Base-by-base conservation (phyloP, 2,797 vertebrate species). In the Parotocinclus haroldoi region DNA sequence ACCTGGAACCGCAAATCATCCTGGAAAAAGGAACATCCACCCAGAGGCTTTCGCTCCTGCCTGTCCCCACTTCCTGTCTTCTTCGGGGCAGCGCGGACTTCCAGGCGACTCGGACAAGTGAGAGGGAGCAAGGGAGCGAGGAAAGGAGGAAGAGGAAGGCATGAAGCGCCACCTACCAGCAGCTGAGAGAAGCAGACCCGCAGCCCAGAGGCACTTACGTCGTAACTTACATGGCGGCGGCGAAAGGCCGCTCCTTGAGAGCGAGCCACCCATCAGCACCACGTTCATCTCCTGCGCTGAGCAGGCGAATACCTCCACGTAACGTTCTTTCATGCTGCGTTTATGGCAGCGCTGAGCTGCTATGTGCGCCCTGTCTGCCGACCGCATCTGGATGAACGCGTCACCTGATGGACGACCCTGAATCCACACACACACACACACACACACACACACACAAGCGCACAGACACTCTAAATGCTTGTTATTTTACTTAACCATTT, bases 221-320 rank as follows among this genome's bases (percentile, higher is more conserved):
- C 95, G 95, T 89, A 95, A 94, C 93, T 97, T 98, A 96, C 95
- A 98, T 93, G 96, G 96, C 73, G 96, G 96, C 68, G 96, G 95
- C 86, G 94, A 98, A 83, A 99, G 92, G 91, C 96, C 96, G 85
- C 95, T 96, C 91, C 95, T 93, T 85, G 89, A 93, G 89, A 99
- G 91, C 73, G 94, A 92, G 83, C 95, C 95, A 87, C 96, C 96
- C 94, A 98, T 96, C 88, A 99, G 90, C 86, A 99, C 95, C 79
- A 96, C 90, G 85, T 93, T 95, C 96, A 99, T 98, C 89, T 99
- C 96, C 81, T 98, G 95, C 2, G 93, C 90, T 18, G 95, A 98
- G 87, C 96, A 99, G 74, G 95, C 93, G 77, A 99, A 98, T 85
- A 99, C 95, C 88, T 99, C 96, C 85, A 99, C 95, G 0, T 97